A percentile compares a stretch with the other conserved stretches of the same genome.
Evolutionary conservation across 2,113 vertebrate genomes (phyloP).

Genomic region (Alethe diademata): DNA sequence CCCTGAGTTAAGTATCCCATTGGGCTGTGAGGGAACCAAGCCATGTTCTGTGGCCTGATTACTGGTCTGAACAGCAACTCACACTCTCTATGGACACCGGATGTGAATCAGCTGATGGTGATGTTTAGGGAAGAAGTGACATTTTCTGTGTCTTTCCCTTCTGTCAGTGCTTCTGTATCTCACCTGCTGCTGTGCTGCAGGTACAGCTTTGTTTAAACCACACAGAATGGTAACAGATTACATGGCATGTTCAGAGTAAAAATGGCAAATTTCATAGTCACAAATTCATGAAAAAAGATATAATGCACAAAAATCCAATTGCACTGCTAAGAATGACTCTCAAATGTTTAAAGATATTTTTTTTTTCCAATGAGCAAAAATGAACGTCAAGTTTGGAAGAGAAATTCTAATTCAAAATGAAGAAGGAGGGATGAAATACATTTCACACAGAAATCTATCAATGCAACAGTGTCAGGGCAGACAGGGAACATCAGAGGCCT

Average conservation of each 20-base stretch:
- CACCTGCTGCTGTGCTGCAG: background rate
- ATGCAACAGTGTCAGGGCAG: background rate
- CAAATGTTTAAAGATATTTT: slow-evolving; percentile 27
- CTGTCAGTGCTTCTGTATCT: background rate
- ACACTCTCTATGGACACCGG: accelerated
- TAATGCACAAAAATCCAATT: slow-evolving; percentile 48
- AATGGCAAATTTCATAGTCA: slow-evolving; percentile 51
- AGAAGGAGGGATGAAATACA: slow-evolving; percentile 41
- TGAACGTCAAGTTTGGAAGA: slow-evolving; percentile 1
- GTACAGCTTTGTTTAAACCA: slow-evolving; percentile 24
- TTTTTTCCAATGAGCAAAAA: slow-evolving; percentile 46
- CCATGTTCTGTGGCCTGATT: background rate
- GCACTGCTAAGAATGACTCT: slow-evolving; percentile 7
- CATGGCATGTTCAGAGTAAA: slow-evolving; percentile 27
- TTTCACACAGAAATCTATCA: slow-evolving; percentile 18
- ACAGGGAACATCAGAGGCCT: background rate
- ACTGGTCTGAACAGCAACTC: background rate
- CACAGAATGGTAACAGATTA: slow-evolving; percentile 7
- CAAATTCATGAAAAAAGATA: slow-evolving; percentile 37
- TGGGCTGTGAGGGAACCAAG: background rate
- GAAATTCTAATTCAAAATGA: slow-evolving; percentile 48
- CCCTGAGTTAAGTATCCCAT: background rate
- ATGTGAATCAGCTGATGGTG: background rate
- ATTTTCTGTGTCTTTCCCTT: background rate
- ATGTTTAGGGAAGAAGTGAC: background rate